Evolutionary conservation across 2,888 invertebrate genomes (phyloP).

Genomic region (Stegophylla sp.): DNA sequence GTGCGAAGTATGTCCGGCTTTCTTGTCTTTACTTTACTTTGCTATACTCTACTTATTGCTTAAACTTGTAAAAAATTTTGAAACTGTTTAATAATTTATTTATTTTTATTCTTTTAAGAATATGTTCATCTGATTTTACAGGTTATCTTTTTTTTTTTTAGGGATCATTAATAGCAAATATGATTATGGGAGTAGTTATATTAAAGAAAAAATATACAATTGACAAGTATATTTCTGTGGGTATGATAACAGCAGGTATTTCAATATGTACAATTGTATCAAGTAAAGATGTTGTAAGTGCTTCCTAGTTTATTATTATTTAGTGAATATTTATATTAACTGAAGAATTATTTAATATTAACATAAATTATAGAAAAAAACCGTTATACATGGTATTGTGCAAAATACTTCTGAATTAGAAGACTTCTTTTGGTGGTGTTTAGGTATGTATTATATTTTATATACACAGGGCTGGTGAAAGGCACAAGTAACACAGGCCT

Average conservation of each 20-base stretch:
- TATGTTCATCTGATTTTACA: not conserved
- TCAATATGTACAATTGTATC: constrained; percentile 89
- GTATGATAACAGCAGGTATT: constrained; percentile 93
- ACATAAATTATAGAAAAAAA: constrained; percentile 61
- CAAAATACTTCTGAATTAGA: constrained; percentile 65
- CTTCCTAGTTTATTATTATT: constrained; percentile 63
- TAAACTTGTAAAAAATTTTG: too few species aligned
- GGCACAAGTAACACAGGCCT: too few species aligned
- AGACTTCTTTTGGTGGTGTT: constrained; percentile 71
- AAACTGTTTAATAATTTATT: too few species aligned
- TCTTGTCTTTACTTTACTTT: too few species aligned
- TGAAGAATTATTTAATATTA: constrained; percentile 23
- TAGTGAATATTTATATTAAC: constrained; percentile 3
- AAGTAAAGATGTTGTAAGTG: constrained; percentile 70
- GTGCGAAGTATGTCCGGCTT: too few species aligned
- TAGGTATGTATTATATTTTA: constrained; percentile 66
- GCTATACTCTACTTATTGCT: too few species aligned
- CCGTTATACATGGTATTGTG: constrained; percentile 60
- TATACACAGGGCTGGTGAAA: too few species aligned
- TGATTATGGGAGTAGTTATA: constrained; percentile 92
- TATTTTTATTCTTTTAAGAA: not conserved
- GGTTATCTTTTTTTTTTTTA: constrained; percentile 65
- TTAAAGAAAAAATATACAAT: constrained; percentile 81
- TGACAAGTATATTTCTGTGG: constrained; percentile 87
- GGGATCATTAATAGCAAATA: constrained; percentile 95